These are phyloP conservation scores for Muscicapa adusta DNA, from an alignment of 2,113 vertebrate genomes.

Conservation along the genomic window DNA sequence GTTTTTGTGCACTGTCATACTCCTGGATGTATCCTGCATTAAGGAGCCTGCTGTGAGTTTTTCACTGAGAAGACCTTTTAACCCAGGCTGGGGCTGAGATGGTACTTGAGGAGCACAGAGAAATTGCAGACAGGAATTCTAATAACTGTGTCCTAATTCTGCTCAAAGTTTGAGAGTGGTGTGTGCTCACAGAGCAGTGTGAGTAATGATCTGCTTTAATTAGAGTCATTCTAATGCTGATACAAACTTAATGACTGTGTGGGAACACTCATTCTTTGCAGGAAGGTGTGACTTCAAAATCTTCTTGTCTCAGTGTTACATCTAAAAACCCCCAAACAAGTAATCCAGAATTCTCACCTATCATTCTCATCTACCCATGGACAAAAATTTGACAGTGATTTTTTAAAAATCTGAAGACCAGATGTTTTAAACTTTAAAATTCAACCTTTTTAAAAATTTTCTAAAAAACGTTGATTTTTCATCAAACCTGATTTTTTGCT, in stretches of 20 bases:
- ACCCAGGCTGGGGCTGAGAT: background rate
- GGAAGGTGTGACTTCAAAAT: background rate
- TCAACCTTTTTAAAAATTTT: too few relatives aligned
- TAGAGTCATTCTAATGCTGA: background rate
- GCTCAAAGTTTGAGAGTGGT: background rate
- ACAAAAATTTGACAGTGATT: background rate
- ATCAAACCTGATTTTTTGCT: background rate
- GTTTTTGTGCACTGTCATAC: background rate
- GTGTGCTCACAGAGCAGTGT: background rate
- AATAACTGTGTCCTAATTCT: background rate
- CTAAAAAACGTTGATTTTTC: background rate
- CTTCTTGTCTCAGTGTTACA: background rate
- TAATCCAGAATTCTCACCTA: background rate
- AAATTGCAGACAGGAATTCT: background rate
- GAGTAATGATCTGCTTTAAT: background rate
- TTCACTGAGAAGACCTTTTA: background rate
- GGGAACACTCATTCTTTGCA: background rate
- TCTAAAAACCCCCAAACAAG: background rate
- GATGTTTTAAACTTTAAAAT: background rate
- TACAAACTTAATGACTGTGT: background rate
- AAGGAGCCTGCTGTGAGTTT: background rate
- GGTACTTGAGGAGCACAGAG: background rate
- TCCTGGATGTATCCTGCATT: background rate
- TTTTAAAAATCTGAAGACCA: background rate
- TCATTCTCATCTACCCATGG: background rate